Percentiles rank a stretch among this genome's conserved stretches.
Evolutionary conservation across 2,113 vertebrate species (phyloP).

Genomic region (Zosterops japonicus): DNA sequence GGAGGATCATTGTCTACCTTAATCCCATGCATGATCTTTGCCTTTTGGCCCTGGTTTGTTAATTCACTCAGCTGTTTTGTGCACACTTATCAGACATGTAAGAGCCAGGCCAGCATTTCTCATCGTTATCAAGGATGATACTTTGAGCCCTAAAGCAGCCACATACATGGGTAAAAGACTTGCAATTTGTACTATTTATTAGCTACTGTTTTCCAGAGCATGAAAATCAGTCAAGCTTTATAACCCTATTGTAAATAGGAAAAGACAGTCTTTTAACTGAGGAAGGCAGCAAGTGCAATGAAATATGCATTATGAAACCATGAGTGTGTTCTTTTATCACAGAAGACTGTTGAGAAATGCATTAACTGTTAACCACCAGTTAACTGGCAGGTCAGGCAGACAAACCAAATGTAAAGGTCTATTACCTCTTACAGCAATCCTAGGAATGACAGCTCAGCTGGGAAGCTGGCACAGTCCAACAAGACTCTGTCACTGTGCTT

Average conservation of each 20-base stretch:
- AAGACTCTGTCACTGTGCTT: neutral
- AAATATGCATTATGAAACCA: conserved; percentile 14
- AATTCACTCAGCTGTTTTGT: conserved; percentile 14
- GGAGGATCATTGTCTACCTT: neutral
- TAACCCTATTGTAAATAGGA: neutral
- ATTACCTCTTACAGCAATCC: neutral
- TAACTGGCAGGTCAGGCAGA: conserved; percentile 30
- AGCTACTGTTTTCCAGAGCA: neutral
- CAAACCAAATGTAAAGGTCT: conserved; percentile 17
- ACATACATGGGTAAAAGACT: neutral
- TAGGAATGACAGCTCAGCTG: neutral
- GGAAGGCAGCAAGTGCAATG: neutral
- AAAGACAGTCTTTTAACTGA: neutral
- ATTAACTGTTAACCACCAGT: conserved; percentile 47
- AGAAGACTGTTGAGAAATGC: conserved; percentile 9
- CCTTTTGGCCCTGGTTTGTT: conserved; percentile 37
- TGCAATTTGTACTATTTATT: neutral
- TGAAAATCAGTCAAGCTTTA: neutral
- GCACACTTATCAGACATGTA: conserved; percentile 8
- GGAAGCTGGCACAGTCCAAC: neutral
- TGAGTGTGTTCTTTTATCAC: neutral
- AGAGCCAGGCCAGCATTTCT: conserved; percentile 49
- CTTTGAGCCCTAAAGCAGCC: conserved; percentile 26
- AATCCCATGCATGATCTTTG: conserved; percentile 13
- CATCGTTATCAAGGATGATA: conserved; percentile 8